Conservation (phyloP, 2,797 vertebrate genomes). For the Siniperca obscura region DNA sequence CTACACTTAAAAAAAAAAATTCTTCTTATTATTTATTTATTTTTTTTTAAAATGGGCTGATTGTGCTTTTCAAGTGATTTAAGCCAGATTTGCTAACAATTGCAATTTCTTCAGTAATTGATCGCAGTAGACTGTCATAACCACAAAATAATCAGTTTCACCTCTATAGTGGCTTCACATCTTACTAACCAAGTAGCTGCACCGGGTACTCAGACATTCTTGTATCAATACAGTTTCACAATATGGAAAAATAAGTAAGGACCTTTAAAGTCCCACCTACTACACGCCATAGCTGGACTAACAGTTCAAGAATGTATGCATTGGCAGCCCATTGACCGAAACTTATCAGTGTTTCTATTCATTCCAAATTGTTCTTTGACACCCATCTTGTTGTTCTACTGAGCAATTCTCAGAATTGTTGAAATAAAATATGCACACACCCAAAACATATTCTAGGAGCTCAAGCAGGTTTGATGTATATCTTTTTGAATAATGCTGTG, state of each 20-base stretch:
- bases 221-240: slow-evolving; percentile 79
- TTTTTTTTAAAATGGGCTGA: slow-evolving; percentile 44
- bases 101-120: slow-evolving; percentile 54
- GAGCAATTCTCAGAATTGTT: not conserved
- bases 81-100: slow-evolving; percentile 60
- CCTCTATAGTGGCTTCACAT: slow-evolving; percentile 67
- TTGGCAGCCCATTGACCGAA: not conserved
- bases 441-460: not conserved
- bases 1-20: not conserved
- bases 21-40: not conserved
- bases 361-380: slow-evolving; percentile 1
- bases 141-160: slow-evolving; percentile 54
- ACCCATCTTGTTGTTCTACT: not conserved
- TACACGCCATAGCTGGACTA: slow-evolving; percentile 60
- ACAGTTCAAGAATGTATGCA: slow-evolving; percentile 1
- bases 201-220: slow-evolving; percentile 57
- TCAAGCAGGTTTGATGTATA: not conserved
- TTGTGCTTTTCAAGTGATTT: slow-evolving; percentile 83
- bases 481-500: not conserved
- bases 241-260: slow-evolving; percentile 81
- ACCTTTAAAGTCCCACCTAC: slow-evolving; percentile 61
- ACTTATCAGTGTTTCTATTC: not conserved
- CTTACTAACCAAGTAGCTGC: slow-evolving; percentile 67
- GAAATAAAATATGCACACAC: slow-evolving; percentile 3
- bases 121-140: slow-evolving; percentile 60